phyloP scores from a whole-genome alignment of 2,888 invertebrate genomes.

The Cryptophagus acutangulus region DNA sequence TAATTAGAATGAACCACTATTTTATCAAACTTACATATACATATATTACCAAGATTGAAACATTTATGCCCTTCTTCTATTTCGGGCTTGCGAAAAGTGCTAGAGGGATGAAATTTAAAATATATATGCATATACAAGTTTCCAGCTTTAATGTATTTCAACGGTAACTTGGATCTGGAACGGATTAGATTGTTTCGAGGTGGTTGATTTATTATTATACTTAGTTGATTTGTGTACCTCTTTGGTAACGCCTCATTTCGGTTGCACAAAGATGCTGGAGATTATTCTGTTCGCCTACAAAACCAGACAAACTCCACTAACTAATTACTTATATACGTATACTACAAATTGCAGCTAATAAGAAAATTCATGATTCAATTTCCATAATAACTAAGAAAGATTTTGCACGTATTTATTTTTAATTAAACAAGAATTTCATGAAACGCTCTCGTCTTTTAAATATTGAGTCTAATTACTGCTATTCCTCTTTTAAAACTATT shows the following conservation, averaged over 20 bases:
- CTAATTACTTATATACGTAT: too few relatives aligned
- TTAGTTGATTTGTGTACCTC: constrained; percentile 34
- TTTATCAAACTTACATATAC: constrained; percentile 29
- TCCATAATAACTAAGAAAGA: too few relatives aligned
- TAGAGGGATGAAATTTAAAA: constrained; percentile 3
- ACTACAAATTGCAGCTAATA: too few relatives aligned
- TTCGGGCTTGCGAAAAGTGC: neutral
- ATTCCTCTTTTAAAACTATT: too few relatives aligned
- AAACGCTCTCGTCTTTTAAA: too few relatives aligned
- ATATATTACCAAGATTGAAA: constrained; percentile 8
- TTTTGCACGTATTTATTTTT: too few relatives aligned
- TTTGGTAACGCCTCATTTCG: constrained; percentile 30
- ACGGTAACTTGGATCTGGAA: constrained; percentile 26
- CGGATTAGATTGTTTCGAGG: constrained; percentile 36
- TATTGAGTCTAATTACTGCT: too few relatives aligned
- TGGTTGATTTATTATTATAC: constrained; percentile 36
- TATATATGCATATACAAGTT: neutral
- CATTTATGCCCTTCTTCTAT: neutral
- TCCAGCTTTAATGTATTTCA: constrained; percentile 21
- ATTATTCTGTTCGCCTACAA: too few relatives aligned
- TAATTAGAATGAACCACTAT: constrained; percentile 29
- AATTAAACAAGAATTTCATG: too few relatives aligned
- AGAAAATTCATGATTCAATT: too few relatives aligned
- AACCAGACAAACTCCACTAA: too few relatives aligned
- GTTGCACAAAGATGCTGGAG: constrained; percentile 21